Evolutionary conservation across 2,113 vertebrate species (phyloP).

Genomic region (Haliaeetus leucogaster): DNA sequence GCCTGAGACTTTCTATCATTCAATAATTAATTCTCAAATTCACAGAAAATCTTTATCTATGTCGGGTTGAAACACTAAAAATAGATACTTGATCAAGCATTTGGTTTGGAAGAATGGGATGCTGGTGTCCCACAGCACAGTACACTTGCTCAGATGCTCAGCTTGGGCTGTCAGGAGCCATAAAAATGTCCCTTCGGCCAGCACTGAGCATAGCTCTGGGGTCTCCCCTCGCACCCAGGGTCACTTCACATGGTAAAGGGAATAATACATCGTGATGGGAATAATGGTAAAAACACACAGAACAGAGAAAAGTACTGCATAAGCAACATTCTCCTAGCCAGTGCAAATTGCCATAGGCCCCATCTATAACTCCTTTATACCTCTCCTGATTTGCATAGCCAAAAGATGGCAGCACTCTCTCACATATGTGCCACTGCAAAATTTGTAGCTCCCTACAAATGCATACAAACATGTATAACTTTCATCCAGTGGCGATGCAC

Average conservation of each 20-base stretch:
- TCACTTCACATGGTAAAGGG: neutral
- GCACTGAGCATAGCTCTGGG: neutral
- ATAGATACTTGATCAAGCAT: fast-evolving
- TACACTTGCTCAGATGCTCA: fast-evolving
- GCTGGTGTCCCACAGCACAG: fast-evolving
- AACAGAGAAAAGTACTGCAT: fast-evolving
- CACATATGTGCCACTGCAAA: neutral
- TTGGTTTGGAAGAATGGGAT: neutral
- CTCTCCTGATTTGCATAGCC: neutral
- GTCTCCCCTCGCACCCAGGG: neutral
- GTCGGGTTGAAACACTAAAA: neutral
- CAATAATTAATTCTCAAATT: neutral
- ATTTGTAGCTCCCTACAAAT: neutral
- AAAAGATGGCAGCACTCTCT: constrained; percentile 50
- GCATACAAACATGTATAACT: fast-evolving
- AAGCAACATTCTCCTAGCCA: neutral
- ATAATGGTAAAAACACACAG: fast-evolving
- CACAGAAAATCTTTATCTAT: neutral
- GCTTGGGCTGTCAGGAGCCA: neutral
- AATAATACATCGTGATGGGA: neutral
- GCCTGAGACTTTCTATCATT: neutral
- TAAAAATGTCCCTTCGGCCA: fast-evolving
- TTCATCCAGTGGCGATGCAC: fast-evolving
- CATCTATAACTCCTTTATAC: fast-evolving
- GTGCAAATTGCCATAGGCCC: fast-evolving